A percentile compares a stretch with the other conserved stretches of the same genome.
Evolutionary conservation across 2,797 vertebrate species (phyloP).

Genomic region (Helarctos malayanus): DNA sequence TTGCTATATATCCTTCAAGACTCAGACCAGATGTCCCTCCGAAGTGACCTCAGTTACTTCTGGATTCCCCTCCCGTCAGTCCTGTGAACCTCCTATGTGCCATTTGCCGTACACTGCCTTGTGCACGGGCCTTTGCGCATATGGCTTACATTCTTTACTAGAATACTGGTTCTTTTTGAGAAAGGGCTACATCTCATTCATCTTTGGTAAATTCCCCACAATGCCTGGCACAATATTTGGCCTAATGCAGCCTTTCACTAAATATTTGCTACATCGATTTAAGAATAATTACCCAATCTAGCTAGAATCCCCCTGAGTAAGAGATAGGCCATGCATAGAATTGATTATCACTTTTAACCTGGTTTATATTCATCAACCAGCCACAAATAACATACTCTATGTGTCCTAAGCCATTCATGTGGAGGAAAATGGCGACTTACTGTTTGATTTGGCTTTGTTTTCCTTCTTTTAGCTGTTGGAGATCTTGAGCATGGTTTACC

Average conservation of each 20-base stretch:
- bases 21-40: neutral
- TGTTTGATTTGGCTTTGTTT: neutral
- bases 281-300: neutral
- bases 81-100: neutral
- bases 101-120: neutral
- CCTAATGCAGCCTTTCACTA: neutral
- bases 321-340: neutral
- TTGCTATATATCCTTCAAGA: neutral
- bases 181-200: neutral
- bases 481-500: slow-evolving; percentile 71
- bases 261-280: neutral
- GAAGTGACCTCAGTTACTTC: neutral
- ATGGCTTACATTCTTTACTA: neutral
- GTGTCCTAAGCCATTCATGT: neutral
- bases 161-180: neutral
- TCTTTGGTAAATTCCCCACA: neutral
- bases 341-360: neutral
- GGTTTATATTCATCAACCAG: slow-evolving; percentile 18
- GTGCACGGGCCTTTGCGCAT: neutral
- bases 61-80: neutral
- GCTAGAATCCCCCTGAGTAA: neutral
- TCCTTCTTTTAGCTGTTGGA: slow-evolving; percentile 74
- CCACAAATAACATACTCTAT: neutral
- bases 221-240: neutral
- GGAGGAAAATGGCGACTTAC: neutral